A percentile compares a stretch with the other conserved stretches of the same genome.
phyloP scores from a whole-genome alignment of 2,888 invertebrate genomes.

The Psylliodes chrysocephalus region DNA sequence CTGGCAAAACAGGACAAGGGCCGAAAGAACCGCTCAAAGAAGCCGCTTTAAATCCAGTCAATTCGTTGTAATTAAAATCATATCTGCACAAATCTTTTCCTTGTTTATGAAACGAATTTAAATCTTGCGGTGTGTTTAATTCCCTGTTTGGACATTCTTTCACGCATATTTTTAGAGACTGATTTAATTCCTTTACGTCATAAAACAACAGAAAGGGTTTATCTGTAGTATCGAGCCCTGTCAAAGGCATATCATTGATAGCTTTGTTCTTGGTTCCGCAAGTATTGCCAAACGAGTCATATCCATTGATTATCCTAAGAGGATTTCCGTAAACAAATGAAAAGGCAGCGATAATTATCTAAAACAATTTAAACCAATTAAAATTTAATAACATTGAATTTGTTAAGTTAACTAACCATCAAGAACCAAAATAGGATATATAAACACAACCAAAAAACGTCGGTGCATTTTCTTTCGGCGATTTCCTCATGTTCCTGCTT shows the following conservation, averaged over 20 bases:
- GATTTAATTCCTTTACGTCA: conserved; percentile 79
- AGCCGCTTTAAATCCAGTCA: conserved; percentile 55
- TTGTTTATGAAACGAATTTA: conserved; percentile 79
- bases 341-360: conserved; percentile 87
- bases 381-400: background rate
- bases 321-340: conserved; percentile 91
- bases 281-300: conserved; percentile 94
- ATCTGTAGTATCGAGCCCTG: conserved; percentile 83
- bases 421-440: conserved; percentile 85
- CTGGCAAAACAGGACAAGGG: conserved; percentile 83
- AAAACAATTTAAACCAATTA: conserved; percentile 47
- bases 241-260: conserved; percentile 77
- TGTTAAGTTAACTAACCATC: conserved; percentile 71
- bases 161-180: conserved; percentile 89
- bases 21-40: conserved; percentile 68
- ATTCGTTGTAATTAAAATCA: conserved; percentile 70
- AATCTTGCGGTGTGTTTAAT: conserved; percentile 72
- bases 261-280: conserved; percentile 87
- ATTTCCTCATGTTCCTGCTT: conserved; percentile 61
- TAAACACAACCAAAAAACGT: conserved; percentile 82
- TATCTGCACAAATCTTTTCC: conserved; percentile 83
- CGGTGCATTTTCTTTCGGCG: conserved; percentile 79
- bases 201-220: conserved; percentile 86
- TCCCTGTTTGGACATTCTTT: conserved; percentile 82
- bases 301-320: conserved; percentile 86